Conservation (phyloP, 2,797 vertebrate species). For the Rhinatrema bivittatum region DNA sequence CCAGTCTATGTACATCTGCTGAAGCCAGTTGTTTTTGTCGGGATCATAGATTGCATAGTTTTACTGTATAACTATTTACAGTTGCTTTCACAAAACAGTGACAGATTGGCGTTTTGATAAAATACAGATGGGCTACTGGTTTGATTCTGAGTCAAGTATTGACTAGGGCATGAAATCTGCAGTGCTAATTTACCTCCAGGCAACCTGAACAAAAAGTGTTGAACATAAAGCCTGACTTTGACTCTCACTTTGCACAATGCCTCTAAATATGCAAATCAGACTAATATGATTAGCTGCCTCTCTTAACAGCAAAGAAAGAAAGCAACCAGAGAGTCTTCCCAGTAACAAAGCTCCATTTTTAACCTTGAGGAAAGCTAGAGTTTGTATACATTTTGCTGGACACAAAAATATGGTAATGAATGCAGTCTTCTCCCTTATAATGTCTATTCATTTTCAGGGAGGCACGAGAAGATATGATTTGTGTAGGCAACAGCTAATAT, state of each 20-base stretch:
- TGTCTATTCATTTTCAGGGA: too few relatives aligned
- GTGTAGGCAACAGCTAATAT: too few relatives aligned
- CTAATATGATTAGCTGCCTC: slow-evolving; percentile 22
- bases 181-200: slow-evolving; percentile 23
- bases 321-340: slow-evolving; percentile 29
- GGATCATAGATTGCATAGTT: not conserved
- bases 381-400: slow-evolving; percentile 38
- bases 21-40: slow-evolving; percentile 11
- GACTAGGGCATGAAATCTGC: slow-evolving; percentile 25
- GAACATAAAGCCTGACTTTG: slow-evolving; percentile 13
- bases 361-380: slow-evolving; percentile 32
- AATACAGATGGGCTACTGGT: slow-evolving; percentile 27
- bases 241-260: slow-evolving; percentile 15
- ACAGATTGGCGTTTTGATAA: slow-evolving; percentile 35
- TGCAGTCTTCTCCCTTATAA: too few relatives aligned
- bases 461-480: too few relatives aligned
- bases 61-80: slow-evolving; percentile 1
- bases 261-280: slow-evolving; percentile 38
- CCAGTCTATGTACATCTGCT: not conserved
- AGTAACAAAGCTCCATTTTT: slow-evolving; percentile 18
- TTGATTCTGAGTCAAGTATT: slow-evolving; percentile 28
- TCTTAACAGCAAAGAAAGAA: slow-evolving; percentile 20
- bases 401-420: slow-evolving; percentile 41
- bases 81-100: slow-evolving; percentile 16
- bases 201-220: slow-evolving; percentile 4